Evolutionary conservation across 1,140 invertebrate species (phyloP).

Genomic region (Drosophila auraria): DNA sequence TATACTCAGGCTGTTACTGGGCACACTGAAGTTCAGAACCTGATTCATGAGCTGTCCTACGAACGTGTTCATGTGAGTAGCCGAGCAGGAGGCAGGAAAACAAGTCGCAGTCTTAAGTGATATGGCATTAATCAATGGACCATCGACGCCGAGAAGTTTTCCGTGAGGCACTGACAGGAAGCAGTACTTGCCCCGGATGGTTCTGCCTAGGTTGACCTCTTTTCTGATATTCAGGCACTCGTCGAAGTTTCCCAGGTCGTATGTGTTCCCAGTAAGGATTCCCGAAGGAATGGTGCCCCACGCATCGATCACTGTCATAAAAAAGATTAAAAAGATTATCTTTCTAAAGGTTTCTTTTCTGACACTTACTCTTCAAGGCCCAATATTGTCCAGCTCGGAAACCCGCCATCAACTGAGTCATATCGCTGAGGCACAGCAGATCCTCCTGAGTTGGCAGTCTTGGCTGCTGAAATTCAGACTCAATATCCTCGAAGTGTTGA

Average conservation of each 20-base stretch:
- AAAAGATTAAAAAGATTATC: background rate
- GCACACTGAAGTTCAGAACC: constrained; percentile 8
- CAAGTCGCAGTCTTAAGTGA: constrained; percentile 18
- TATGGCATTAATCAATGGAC: background rate
- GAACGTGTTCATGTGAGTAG: constrained; percentile 17
- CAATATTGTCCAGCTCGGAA: constrained; percentile 10
- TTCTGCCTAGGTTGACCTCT: background rate
- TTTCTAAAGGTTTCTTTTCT: too few species aligned
- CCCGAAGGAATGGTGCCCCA: constrained; percentile 19
- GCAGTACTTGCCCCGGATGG: constrained; percentile 57
- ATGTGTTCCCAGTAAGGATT: constrained; percentile 11
- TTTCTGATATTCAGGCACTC: constrained; percentile 50
- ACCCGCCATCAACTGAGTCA: background rate
- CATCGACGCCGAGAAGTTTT: background rate
- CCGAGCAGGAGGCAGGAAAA: constrained; percentile 32
- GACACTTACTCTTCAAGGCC: constrained; percentile 36
- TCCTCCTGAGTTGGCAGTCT: constrained; percentile 2
- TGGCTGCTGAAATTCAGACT: background rate
- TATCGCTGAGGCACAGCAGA: constrained; percentile 14
- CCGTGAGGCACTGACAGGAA: background rate
- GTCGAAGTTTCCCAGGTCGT: constrained; percentile 64
- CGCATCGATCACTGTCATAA: constrained; percentile 52
- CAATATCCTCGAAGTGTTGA: constrained; percentile 18
- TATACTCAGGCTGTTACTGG: constrained; percentile 1
- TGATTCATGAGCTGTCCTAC: background rate